Conservation (phyloP, 2,888 invertebrate genomes). For the Phymatocera aterrima region DNA sequence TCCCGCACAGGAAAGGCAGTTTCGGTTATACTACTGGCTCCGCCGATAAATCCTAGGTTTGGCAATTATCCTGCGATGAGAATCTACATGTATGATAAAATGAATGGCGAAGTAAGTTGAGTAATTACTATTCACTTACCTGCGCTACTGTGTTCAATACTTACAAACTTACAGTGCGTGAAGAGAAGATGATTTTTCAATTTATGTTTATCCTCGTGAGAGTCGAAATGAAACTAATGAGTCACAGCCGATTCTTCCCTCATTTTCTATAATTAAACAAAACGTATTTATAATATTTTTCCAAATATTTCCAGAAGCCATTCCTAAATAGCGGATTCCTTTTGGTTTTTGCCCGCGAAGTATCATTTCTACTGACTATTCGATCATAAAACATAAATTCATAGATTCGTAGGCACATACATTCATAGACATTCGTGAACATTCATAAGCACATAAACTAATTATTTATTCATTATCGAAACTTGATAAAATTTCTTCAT, state of each 20-base stretch:
- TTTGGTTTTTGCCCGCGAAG: too few species aligned
- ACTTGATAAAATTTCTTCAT: too few species aligned
- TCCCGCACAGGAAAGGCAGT: slow-evolving; percentile 25
- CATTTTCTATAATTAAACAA: background rate
- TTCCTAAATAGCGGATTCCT: too few species aligned
- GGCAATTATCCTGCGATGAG: slow-evolving; percentile 33
- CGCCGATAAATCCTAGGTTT: slow-evolving; percentile 24
- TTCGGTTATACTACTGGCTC: slow-evolving; percentile 23
- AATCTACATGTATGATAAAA: slow-evolving; percentile 39
- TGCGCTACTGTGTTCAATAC: too few species aligned
- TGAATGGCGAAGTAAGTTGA: slow-evolving; percentile 29
- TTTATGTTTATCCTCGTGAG: background rate
- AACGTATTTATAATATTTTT: too few species aligned
- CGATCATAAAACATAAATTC: too few species aligned
- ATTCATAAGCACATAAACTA: too few species aligned
- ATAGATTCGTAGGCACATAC: too few species aligned
- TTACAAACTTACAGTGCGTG: background rate
- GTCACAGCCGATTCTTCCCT: background rate
- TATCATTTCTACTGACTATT: too few species aligned
- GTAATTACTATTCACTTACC: background rate
- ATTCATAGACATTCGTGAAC: too few species aligned
- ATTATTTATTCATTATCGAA: too few species aligned
- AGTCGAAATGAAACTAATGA: background rate
- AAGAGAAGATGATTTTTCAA: background rate
- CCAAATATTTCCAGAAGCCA: too few species aligned